phyloP scores from a whole-genome alignment of 1,140 invertebrate genomes.

The Dufourea novaeangliae region DNA sequence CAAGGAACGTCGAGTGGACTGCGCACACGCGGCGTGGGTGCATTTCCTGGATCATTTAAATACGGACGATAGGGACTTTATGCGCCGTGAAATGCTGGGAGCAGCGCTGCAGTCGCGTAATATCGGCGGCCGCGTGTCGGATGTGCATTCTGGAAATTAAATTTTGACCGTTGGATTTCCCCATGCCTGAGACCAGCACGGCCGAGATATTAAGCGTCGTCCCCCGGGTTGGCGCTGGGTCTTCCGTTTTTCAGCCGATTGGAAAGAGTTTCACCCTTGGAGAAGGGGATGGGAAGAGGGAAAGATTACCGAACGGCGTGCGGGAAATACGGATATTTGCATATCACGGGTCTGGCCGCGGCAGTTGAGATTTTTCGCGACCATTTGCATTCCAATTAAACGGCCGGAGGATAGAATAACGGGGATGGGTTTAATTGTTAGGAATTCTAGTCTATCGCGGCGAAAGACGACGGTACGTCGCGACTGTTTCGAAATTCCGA shows the following conservation, averaged over 20 bases:
- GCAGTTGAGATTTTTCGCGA: constrained; percentile 21
- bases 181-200: not conserved
- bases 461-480: not conserved
- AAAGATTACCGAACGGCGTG: too few species aligned
- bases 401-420: not conserved
- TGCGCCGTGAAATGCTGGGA: not conserved
- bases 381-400: constrained; percentile 44
- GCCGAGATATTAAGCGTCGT: not conserved
- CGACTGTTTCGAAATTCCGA: constrained; percentile 10
- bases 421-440: not conserved
- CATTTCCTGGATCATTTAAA: constrained; percentile 34
- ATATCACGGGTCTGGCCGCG: constrained; percentile 6
- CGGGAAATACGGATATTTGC: constrained; percentile 18
- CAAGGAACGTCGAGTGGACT: not conserved
- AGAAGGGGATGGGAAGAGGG: not conserved
- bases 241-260: not conserved
- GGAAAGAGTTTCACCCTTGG: not conserved
- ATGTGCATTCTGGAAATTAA: constrained; percentile 38
- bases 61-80: constrained; percentile 2
- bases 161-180: constrained; percentile 16
- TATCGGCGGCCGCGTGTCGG: not conserved
- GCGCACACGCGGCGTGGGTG: not conserved
- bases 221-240: not conserved
- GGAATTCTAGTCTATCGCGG: too few species aligned
- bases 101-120: not conserved